Base-by-base conservation (phyloP, 2,888 invertebrate genomes). In the Lycia hirtaria region DNA sequence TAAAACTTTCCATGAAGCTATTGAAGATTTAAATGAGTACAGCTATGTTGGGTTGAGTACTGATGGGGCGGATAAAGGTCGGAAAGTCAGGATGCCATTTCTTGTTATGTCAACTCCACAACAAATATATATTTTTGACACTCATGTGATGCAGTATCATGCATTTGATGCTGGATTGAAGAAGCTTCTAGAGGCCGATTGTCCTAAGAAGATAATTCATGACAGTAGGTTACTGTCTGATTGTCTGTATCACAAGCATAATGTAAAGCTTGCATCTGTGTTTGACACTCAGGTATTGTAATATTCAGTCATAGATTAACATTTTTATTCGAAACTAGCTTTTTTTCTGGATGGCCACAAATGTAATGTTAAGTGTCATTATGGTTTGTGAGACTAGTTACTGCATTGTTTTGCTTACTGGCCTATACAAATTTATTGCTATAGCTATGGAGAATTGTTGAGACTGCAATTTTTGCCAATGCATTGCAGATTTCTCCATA, bases 161-260 rank as follows among this genome's bases (percentile, higher is more conserved):
- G 92, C 87, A 17, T 92, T 92, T 81, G 87, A 90, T 69, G 85
- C 81, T 58, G 93, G 93, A 1, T 72, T 94, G 4, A 88, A 85
- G 63, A 80, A 87, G 38, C 65, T 93, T 3, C 78, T 93, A 48
- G 88, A 92, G 69, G 82, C 83, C 78, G 84, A 84, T 26, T 72
- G 67, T 45, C 87, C 92, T 22, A 87, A 92, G 53, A 93, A 94
- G 82, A 93, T 94, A 64, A 84, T 93, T 24, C 94, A 94, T 83
- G 93, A 94, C 71, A 93, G 93, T 62, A 85, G 94, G 57, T 87
- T 88, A 62, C 72, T 93, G 53, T 93, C 94, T 0, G 94, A 94
- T 71, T 92, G 93, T 65, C 78, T 94, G 41, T 91, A 85, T 74
- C 93, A 94, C 72, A 92, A 93, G 69, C 94, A 93, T 74, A 83